Evolutionary conservation across 2,888 invertebrate species (phyloP).

Genomic region (Synergus laeviventris): DNA sequence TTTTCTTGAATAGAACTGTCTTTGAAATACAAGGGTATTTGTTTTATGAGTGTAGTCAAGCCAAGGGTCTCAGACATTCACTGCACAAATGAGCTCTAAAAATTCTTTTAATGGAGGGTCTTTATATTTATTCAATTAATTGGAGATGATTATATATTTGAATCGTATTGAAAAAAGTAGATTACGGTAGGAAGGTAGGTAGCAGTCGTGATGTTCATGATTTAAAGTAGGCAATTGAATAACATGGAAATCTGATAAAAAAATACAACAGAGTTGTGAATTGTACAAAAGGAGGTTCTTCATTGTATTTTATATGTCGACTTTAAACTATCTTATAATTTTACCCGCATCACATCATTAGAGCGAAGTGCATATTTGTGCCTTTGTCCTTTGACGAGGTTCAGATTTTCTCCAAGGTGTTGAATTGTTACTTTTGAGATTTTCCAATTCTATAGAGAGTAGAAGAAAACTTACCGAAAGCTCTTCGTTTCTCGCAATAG

Average conservation of each 20-base stretch:
- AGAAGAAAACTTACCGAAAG: background rate
- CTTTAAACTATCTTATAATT: slow-evolving; percentile 18
- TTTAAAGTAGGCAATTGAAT: slow-evolving; percentile 9
- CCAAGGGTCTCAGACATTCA: slow-evolving; percentile 21
- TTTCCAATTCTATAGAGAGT: background rate
- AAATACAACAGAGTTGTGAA: slow-evolving; percentile 17
- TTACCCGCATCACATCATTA: background rate
- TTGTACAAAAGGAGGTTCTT: slow-evolving; percentile 36
- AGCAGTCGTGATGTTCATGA: slow-evolving; percentile 29
- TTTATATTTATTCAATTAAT: slow-evolving; percentile 36
- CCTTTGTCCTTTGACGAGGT: slow-evolving; percentile 18
- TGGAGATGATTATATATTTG: background rate
- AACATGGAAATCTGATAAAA: background rate
- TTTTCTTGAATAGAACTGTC: slow-evolving; percentile 49
- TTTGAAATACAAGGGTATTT: slow-evolving; percentile 25
- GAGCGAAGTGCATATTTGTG: background rate
- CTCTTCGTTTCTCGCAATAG: slow-evolving; percentile 7
- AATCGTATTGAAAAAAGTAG: slow-evolving; percentile 2
- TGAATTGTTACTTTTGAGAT: slow-evolving; percentile 33
- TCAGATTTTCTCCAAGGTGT: slow-evolving; percentile 10
- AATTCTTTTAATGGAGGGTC: slow-evolving; percentile 7
- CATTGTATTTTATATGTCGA: slow-evolving; percentile 19
- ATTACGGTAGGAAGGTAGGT: background rate
- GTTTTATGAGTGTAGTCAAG: slow-evolving; percentile 16
- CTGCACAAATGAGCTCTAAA: slow-evolving; percentile 27